Evolutionary conservation across 2,888 invertebrate genomes (phyloP).

Genomic region (Cactoblastis cactorum): DNA sequence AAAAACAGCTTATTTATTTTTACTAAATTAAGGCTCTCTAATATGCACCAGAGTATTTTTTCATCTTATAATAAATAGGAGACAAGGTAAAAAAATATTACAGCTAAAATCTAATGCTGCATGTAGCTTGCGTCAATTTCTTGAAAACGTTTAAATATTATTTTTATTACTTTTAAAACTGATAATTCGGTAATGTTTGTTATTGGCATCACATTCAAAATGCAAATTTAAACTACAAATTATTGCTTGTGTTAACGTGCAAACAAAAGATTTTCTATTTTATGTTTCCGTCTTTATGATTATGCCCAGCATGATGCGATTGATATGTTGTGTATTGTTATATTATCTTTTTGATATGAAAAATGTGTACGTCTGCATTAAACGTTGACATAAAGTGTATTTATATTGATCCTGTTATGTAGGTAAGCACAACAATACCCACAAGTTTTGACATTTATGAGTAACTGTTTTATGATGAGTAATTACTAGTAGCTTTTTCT

Average conservation of each 20-base stretch:
- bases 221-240: neutral
- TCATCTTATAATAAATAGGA: neutral
- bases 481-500: neutral
- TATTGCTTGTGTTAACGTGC: neutral
- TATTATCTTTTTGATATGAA: neutral
- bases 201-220: neutral
- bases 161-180: neutral
- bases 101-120: neutral
- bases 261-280: neutral
- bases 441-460: neutral
- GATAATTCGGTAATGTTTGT: neutral
- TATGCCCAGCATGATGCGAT: neutral
- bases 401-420: neutral
- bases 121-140: neutral
- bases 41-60: neutral
- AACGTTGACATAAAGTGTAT: neutral
- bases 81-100: conserved; percentile 18
- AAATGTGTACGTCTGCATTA: neutral
- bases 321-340: neutral
- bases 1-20: neutral
- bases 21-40: neutral
- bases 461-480: conserved; percentile 3
- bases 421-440: neutral
- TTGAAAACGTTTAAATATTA: neutral
- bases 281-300: neutral